Percentiles rank a stretch among this genome's conserved stretches.
Conservation (phyloP, 64 coral and sea anemone genomes). For the Acropora tenuis region DNA sequence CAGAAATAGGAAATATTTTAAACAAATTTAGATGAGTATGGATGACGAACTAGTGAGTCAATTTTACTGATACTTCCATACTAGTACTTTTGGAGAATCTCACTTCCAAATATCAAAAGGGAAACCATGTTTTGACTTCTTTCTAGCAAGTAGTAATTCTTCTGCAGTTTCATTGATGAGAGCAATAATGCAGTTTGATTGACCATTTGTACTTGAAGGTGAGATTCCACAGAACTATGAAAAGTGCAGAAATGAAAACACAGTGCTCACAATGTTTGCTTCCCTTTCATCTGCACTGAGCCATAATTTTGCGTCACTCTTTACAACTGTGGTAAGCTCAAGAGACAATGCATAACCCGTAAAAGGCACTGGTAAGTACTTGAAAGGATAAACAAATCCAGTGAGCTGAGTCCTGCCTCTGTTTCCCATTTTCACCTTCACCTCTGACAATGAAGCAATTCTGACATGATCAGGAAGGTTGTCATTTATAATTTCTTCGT, state of each 20-base stretch:
- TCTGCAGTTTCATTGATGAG: too few species aligned
- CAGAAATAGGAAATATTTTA: too few species aligned
- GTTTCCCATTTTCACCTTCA: neutral
- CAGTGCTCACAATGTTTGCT: slow-evolving; percentile 1
- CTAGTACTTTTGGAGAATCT: too few species aligned
- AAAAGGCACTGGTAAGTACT: slow-evolving; percentile 36
- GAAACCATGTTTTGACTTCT: too few species aligned
- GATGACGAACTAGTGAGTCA: too few species aligned
- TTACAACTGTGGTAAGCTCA: accelerated
- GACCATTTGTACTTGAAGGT: too few species aligned
- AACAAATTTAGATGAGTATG: too few species aligned
- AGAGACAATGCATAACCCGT: neutral
- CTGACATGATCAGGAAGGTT: slow-evolving; percentile 67
- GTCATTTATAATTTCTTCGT: slow-evolving; percentile 6
- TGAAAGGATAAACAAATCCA: slow-evolving; percentile 84
- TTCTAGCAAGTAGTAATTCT: too few species aligned
- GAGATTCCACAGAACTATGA: neutral
- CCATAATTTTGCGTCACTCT: neutral
- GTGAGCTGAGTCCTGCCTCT: neutral
- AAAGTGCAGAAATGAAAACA: neutral
- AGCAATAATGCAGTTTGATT: too few species aligned
- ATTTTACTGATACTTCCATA: too few species aligned
- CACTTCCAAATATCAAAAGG: too few species aligned
- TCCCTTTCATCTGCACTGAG: slow-evolving; percentile 39
- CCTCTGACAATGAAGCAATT: slow-evolving; percentile 20